phyloP scores from a whole-genome alignment of 1,140 invertebrate genomes.

The Nylanderia fulva region DNA sequence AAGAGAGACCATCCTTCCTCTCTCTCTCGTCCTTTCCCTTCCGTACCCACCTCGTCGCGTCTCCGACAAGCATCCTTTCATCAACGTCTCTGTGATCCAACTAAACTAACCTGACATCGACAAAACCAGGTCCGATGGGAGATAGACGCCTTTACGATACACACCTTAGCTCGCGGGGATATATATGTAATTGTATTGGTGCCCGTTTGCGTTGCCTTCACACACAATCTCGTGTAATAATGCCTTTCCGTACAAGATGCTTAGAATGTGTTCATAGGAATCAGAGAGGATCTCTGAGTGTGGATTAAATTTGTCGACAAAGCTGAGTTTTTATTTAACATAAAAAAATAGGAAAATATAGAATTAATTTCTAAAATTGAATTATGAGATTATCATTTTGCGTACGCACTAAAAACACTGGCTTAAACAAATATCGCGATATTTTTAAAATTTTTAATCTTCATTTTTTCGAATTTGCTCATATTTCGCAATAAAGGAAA shows the following conservation, averaged over 20 bases:
- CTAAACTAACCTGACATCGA: conserved; percentile 68
- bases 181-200: conserved; percentile 41
- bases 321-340: too few species aligned
- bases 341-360: too few species aligned
- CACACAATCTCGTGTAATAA: conserved; percentile 54
- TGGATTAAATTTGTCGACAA: background rate
- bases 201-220: conserved; percentile 7
- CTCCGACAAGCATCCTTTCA: conserved; percentile 60
- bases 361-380: too few species aligned
- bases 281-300: conserved; percentile 1
- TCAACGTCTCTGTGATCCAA: conserved; percentile 67
- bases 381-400: too few species aligned
- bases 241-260: conserved; percentile 21
- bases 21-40: conserved; percentile 4
- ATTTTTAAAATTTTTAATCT: too few species aligned
- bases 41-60: conserved; percentile 24
- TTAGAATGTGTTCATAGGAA: background rate
- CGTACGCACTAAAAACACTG: too few species aligned
- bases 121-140: conserved; percentile 65
- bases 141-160: conserved; percentile 67
- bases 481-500: too few species aligned
- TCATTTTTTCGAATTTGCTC: too few species aligned
- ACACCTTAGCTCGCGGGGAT: conserved; percentile 30
- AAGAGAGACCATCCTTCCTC: conserved; percentile 17
- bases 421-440: too few species aligned